Evolutionary conservation across 2,888 invertebrate species (phyloP), one percentile per base, ranked within the genome.

Genomic region (Apodemia zela): DNA sequence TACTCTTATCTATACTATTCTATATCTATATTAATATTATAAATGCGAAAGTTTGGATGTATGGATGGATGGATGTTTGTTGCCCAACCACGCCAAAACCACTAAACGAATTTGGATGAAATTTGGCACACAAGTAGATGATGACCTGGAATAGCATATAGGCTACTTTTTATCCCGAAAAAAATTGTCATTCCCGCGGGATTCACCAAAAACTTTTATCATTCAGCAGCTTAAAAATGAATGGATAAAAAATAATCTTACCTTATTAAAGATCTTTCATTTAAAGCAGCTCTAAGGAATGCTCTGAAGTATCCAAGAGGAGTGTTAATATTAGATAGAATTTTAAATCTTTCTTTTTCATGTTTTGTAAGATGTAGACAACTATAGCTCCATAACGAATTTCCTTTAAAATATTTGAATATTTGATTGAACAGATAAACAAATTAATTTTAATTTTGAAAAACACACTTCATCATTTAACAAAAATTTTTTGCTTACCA

Each of bases 231-330:
- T 33, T 33, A 33, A 60, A 45, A 21, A 45, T 59, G 25, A 62
- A 49, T 63, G n/a, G 58, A 49, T 49, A 3, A 38, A 25, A 49
- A 4, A 35, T 57, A 25, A 11, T 25, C 35, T 45, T 76, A 82
- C 87, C 95, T 94, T 77, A 97, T 97, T 58, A 99, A 90, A 0
- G 98, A 97, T 73, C 96, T 94, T 82, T 99, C 99, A 90, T 99
- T 99, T 29, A 99, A 92, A 4, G 97, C 93, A 18, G 98, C 95
- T 69, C 98, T 93, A 35, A 99, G 93, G 94, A 98, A 98, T 29
- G 98, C 97, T 75, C 97, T 94, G 25, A 96, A 96, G 73, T 96
- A 93, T 17, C 98, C 98, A 61, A 94, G 92, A n/a, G 92, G 91
- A 7, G 92, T 90, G 68, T 91, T 92, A 59, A 92, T 87, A 67